phyloP scores from a whole-genome alignment of 2,113 vertebrate genomes.

The Piprites chloris region DNA sequence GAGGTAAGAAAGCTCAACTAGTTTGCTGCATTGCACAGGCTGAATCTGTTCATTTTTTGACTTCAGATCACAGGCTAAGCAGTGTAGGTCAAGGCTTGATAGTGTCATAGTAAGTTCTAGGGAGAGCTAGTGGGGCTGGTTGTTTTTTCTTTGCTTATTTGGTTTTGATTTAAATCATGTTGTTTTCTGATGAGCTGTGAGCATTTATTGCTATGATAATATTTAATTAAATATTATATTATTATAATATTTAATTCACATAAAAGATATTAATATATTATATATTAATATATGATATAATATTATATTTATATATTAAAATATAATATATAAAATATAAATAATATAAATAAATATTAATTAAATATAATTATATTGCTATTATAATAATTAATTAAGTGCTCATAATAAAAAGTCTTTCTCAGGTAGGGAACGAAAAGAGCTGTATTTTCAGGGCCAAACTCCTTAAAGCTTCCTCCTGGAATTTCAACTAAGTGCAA shows the following conservation, averaged over 20 bases:
- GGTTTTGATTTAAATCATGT: neutral
- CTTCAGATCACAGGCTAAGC: neutral
- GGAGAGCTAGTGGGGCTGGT: neutral
- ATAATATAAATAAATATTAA: no score
- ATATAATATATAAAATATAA: no score
- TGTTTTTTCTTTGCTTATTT: neutral
- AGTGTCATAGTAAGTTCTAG: neutral
- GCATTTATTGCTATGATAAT: neutral
- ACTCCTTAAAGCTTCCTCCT: neutral
- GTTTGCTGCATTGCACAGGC: rapidly evolving
- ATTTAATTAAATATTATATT: no score
- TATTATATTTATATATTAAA: no score
- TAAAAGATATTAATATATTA: no score
- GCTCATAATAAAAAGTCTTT: neutral
- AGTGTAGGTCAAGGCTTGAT: neutral
- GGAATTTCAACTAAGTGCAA: neutral
- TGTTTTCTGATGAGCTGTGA: neutral
- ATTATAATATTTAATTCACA: no score
- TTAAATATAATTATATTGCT: no score
- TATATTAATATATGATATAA: no score
- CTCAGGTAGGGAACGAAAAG: neutral
- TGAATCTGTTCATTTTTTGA: neutral
- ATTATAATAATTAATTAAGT: no score
- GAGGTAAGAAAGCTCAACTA: conserved; percentile 62
- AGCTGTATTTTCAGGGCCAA: neutral